phyloP scores from a whole-genome alignment of 2,888 invertebrate species.

The Coelogynopora nodosa region DNA sequence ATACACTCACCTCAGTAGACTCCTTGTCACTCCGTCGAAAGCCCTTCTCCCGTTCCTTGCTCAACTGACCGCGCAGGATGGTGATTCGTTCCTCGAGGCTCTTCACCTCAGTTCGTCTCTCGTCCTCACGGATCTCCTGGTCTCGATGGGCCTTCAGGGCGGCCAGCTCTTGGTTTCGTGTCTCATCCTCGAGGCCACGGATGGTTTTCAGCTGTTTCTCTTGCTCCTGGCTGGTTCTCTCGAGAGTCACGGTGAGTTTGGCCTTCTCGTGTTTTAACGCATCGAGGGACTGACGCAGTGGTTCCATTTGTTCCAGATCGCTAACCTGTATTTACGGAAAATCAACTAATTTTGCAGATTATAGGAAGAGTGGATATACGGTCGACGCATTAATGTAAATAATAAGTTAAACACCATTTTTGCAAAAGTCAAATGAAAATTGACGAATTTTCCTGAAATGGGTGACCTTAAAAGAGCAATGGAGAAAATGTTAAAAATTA shows the following conservation, averaged over 20 bases:
- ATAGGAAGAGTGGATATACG: too few relatives aligned
- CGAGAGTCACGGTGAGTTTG: not conserved
- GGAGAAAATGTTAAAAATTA: too few relatives aligned
- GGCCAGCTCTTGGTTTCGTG: not conserved
- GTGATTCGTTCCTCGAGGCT: constrained; percentile 54
- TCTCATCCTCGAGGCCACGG: not conserved
- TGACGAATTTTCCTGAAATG: too few relatives aligned
- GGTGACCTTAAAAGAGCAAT: too few relatives aligned
- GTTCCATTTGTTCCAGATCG: not conserved
- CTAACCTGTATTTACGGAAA: too few relatives aligned
- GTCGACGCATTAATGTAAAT: too few relatives aligned
- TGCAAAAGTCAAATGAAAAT: too few relatives aligned
- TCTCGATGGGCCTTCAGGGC: constrained; percentile 47
- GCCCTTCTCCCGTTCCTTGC: constrained; percentile 53
- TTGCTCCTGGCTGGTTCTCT: not conserved
- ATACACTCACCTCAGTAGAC: constrained; percentile 50
- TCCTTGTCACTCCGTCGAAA: constrained; percentile 54
- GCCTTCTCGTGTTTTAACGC: not conserved
- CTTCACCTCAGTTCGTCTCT: constrained; percentile 52
- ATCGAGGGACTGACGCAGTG: not conserved
- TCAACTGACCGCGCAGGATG: constrained; percentile 52
- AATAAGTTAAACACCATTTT: too few relatives aligned
- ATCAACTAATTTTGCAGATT: too few relatives aligned
- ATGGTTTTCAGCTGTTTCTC: not conserved
- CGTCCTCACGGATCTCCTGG: constrained; percentile 51